These are phyloP conservation scores for Pristionchus pacificus DNA, from an alignment of 1,140 invertebrate genomes.

Conservation along the genomic window DNA sequence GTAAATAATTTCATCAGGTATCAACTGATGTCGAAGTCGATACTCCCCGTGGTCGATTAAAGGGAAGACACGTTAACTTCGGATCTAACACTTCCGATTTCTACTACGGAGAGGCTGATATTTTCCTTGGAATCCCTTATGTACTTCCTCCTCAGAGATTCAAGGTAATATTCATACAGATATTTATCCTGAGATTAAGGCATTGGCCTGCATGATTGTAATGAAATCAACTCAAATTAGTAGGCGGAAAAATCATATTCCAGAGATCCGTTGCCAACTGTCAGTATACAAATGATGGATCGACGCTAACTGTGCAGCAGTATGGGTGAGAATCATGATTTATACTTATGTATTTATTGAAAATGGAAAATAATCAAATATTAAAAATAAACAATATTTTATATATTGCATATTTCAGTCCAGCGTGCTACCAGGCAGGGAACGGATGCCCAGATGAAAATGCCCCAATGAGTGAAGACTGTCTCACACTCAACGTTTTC, in stretches of 20 bases:
- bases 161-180: too few species aligned
- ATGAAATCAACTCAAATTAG: too few species aligned
- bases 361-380: too few species aligned
- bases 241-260: too few species aligned
- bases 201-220: too few species aligned
- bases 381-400: too few species aligned
- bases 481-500: constrained; percentile 84
- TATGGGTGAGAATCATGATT: too few species aligned
- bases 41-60: background rate
- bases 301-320: background rate
- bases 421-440: background rate
- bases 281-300: constrained; percentile 3
- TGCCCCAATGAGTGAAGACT: constrained; percentile 75
- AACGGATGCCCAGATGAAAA: background rate
- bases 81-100: background rate
- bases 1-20: too few species aligned
- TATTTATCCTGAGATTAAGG: too few species aligned
- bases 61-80: background rate
- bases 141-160: constrained; percentile 1
- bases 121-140: constrained; percentile 18
- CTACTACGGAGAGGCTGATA: background rate
- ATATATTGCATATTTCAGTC: background rate
- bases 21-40: too few species aligned
- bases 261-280: background rate
- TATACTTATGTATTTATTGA: too few species aligned